These are phyloP conservation scores for Caenorhabditis japonica DNA, from an alignment of 2,888 invertebrate species.

Conservation along the genomic window DNA sequence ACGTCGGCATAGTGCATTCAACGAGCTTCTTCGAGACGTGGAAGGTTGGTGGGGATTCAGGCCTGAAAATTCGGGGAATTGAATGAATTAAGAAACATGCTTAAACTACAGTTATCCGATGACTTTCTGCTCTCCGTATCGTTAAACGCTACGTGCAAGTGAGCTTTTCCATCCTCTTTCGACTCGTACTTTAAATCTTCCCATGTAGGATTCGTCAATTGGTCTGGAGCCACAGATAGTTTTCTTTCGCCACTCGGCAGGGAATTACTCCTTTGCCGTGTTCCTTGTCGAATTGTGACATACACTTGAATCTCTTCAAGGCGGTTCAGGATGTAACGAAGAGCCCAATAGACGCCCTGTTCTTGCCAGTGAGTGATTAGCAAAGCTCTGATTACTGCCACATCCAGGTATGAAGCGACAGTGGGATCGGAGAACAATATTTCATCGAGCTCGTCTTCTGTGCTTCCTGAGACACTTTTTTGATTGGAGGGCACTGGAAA, in stretches of 20 bases:
- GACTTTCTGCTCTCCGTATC: constrained; percentile 54
- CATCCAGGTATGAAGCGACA: constrained; percentile 93
- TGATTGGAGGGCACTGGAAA: constrained; percentile 36
- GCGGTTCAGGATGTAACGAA: constrained; percentile 83
- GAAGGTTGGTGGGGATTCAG: constrained; percentile 28
- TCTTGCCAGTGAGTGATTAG: constrained; percentile 98
- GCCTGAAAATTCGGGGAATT: constrained; percentile 26
- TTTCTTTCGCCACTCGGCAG: constrained; percentile 60
- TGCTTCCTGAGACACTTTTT: constrained; percentile 39
- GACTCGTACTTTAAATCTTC: constrained; percentile 67
- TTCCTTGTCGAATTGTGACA: constrained; percentile 39
- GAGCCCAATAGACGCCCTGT: constrained; percentile 96
- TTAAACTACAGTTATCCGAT: constrained; percentile 41
- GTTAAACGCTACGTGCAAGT: constrained; percentile 68
- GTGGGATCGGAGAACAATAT: constrained; percentile 55
- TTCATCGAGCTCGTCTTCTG: constrained; percentile 62
- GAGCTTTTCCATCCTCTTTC: constrained; percentile 50
- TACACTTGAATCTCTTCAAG: constrained; percentile 78
- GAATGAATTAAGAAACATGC: too few relatives aligned
- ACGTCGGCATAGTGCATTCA: constrained; percentile 48
- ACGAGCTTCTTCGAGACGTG: constrained; percentile 47
- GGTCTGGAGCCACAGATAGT: constrained; percentile 46
- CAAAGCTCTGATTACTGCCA: constrained; percentile 93
- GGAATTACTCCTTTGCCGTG: constrained; percentile 63
- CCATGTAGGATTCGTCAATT: constrained; percentile 71